Evolutionary conservation across 2,113 vertebrate genomes (phyloP).

Genomic region (Micromys minutus): DNA sequence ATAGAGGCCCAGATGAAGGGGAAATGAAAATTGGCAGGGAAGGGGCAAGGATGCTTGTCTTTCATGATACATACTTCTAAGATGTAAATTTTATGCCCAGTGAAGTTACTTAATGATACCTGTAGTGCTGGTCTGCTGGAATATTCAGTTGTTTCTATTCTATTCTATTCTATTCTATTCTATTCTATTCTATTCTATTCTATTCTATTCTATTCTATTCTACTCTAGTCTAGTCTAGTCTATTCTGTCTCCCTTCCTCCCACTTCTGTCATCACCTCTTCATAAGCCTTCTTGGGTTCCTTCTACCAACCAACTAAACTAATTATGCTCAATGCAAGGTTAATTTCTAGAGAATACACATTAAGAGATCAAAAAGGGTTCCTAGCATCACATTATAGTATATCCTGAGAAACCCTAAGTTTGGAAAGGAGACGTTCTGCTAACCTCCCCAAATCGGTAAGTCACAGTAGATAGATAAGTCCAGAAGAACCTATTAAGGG

Average conservation of each 20-base stretch:
- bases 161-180: background rate
- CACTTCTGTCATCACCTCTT: background rate
- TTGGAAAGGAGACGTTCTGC: background rate
- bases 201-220: background rate
- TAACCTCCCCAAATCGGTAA: background rate
- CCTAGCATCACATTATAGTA: background rate
- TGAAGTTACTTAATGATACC: background rate
- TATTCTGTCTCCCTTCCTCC: background rate
- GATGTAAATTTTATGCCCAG: background rate
- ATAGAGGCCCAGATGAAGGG: background rate
- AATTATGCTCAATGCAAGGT: background rate
- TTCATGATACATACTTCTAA: background rate
- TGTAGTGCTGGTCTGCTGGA: background rate
- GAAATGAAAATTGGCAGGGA: background rate
- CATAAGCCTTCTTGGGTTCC: background rate
- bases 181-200: background rate
- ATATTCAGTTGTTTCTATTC: background rate
- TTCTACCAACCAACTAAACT: background rate
- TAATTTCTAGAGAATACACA: background rate
- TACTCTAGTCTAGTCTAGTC: too few species aligned
- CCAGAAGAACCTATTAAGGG: background rate
- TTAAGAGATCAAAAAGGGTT: background rate
- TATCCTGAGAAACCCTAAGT: background rate
- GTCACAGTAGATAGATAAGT: conserved; percentile 8
- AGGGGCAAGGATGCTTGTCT: too few species aligned